These are phyloP conservation scores for Philypnodon macrostomus DNA, from an alignment of 2,797 vertebrate species.

Conservation along the genomic window DNA sequence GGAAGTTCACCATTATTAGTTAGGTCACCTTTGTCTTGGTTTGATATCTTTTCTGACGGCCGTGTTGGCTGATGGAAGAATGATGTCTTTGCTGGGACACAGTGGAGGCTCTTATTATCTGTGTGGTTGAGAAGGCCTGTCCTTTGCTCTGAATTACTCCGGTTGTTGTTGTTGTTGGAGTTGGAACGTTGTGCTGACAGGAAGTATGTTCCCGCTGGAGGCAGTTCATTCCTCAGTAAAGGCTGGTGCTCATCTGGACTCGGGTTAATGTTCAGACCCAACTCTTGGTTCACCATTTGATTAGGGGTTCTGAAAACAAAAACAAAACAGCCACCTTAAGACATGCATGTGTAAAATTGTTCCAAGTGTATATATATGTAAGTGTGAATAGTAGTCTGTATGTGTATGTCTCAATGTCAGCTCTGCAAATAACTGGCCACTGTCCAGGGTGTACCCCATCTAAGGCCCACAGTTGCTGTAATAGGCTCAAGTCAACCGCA, in stretches of 20 bases:
- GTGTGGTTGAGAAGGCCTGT: neutral
- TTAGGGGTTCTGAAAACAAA: neutral
- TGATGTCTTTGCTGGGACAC: neutral
- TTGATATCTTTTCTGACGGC: neutral
- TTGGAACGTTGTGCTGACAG: slow-evolving; percentile 42
- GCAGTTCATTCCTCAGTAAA: slow-evolving; percentile 67
- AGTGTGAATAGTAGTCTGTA: no score
- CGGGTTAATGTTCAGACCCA: slow-evolving; percentile 74
- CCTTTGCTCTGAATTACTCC: neutral
- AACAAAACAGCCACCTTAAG: no score
- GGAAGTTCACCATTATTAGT: neutral
- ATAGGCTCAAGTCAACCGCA: no score
- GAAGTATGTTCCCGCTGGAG: slow-evolving; percentile 51
- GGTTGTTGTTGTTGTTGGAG: slow-evolving; percentile 78
- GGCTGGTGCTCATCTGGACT: slow-evolving; percentile 93
- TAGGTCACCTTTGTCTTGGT: neutral
- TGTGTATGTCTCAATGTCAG: no score
- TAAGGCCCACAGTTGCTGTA: no score
- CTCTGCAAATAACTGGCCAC: no score
- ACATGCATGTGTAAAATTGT: no score
- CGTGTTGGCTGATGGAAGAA: neutral
- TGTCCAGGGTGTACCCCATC: no score
- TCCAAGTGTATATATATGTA: no score
- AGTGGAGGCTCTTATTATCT: neutral
- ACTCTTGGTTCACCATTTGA: neutral